A percentile compares a stretch with the other conserved stretches of the same genome.
Conservation (phyloP, 2,797 vertebrate genomes). For the Notolepis coatsorum region DNA sequence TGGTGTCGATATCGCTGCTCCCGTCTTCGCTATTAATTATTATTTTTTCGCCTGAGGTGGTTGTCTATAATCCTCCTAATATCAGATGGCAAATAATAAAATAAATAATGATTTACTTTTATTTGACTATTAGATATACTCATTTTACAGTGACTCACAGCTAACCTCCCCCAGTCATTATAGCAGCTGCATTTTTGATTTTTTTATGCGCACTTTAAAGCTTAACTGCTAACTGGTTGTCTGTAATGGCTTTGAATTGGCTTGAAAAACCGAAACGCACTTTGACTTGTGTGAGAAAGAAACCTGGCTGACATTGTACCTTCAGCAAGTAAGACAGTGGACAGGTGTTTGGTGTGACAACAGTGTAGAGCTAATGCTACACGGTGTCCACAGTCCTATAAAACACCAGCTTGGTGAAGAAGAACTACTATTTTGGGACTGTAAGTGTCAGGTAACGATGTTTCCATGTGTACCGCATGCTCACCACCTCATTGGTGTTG, state of each 20-base stretch:
- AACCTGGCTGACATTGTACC: slow-evolving; percentile 9
- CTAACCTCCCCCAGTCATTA: neutral
- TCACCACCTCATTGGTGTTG: slow-evolving; percentile 4
- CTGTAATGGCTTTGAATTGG: slow-evolving; percentile 18
- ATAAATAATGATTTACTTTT: slow-evolving; percentile 18
- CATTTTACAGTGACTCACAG: neutral
- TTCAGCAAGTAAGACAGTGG: slow-evolving; percentile 2
- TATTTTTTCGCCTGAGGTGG: slow-evolving; percentile 20
- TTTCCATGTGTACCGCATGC: slow-evolving; percentile 50
- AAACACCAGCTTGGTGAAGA: slow-evolving; percentile 42
- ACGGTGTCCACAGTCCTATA: slow-evolving; percentile 25
- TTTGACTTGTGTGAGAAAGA: neutral
- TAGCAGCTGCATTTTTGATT: neutral
- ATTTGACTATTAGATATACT: slow-evolving; percentile 6
- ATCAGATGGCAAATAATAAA: slow-evolving; percentile 16
- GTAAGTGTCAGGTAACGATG: slow-evolving; percentile 63
- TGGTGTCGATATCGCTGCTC: slow-evolving; percentile 41
- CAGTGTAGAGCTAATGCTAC: slow-evolving; percentile 2
- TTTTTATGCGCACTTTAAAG: neutral
- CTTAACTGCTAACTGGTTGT: slow-evolving; percentile 35
- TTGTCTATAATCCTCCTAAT: slow-evolving; percentile 18
- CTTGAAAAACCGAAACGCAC: slow-evolving; percentile 1
- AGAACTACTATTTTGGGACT: slow-evolving; percentile 40
- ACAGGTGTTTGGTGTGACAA: neutral
- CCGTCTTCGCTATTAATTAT: slow-evolving; percentile 19